Evolutionary conservation across 2,113 vertebrate species (phyloP), one percentile per base, ranked within the genome.

Genomic region (Callaeas wilsoni): DNA sequence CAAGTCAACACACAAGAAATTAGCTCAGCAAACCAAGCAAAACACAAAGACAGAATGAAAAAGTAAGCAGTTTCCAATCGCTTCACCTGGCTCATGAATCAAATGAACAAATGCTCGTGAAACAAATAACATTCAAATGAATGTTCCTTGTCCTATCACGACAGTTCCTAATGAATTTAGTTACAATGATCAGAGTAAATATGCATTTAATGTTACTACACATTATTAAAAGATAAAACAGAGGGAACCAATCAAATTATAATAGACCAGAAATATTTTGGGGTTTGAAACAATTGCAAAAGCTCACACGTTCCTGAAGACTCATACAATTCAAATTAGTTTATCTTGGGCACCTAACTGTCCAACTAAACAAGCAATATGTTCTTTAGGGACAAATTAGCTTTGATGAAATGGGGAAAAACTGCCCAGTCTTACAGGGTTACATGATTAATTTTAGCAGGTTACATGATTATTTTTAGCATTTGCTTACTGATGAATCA

Each of bases 311-410:
- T 53, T 83, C 44, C 75, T 92, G 23, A 4, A 95, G 87, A 62
- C 56, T 81, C 49, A 42, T 56, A 67, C 12, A 94, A 69, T 67
- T 97, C 87, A 80, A 87, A 91, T 91, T 56, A 94, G 30, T 39
- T 74, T 73, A 13, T 13, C 69, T 79, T 90, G 13, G 52, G 84
- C 92, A 91, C 37, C 13, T 9, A 44, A 55, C 30, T 63, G 63
- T n/a, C 77, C 60, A 89, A 71, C 96, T 76, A 77, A n/a, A n/a
- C 32, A 96, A 94, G 65, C 33, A 91, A 87, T 26, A 50, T 39
- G 20, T 63, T 90, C 55, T 93, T 94, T 22, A 84, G 7, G 77
- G 94, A 94, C 84, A 85, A 93, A 96, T 85, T 93, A 53, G 74
- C 32, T 79, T 84, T 71, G 62, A 95, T 70, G 56, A 96, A 92